Evolutionary conservation across 2,888 invertebrate species (phyloP), one percentile per base, ranked within the genome.

Genomic region (Serripes groenlandicus): DNA sequence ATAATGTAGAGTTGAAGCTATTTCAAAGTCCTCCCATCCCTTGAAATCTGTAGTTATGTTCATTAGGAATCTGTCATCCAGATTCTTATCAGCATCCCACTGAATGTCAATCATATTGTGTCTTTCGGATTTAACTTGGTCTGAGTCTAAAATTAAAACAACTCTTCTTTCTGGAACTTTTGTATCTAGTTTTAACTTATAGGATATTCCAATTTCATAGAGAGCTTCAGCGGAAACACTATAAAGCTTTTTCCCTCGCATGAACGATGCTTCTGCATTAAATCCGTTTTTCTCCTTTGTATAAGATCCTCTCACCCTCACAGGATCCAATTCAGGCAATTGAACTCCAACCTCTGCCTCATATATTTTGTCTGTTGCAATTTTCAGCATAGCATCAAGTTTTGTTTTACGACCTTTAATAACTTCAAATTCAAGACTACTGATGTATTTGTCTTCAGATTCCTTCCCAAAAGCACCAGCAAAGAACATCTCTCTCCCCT

Each of bases 61-160:
- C 18, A 82, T 52, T 21, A 87, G 35, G 69, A 88, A 85, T 49
- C 88, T 81, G 15, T 81, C 83, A 70, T 86, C 88, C 56, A 74
- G 60, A 56, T 87, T 81, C 7, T 82, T 85, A 30, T 89, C 87
- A 18, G 89, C 91, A 81, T 91, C 88, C 91, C 91, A 91, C 30
- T 88, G 84, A 21, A 90, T 73, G 64, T 89, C 88, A 30, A 90
- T 42, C 26, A 85, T 75, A 3, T 77, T 81, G 11, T 74, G 80
- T 34, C 78, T 86, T 54, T 81, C 37, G 37, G 81, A 74, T n/a
- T 76, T 54, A 3, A 82, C 68, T 21, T 35, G 35, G 4, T 80
- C 77, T 3, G 75, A 76, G 54, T 76, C 86, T 9, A 80, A n/a
- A 9, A 83, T 76, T 4, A 86, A 21, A 3, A 66, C 84, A 9